phyloP scores from a whole-genome alignment of 2,113 vertebrate species.

The Centropristis striata region DNA sequence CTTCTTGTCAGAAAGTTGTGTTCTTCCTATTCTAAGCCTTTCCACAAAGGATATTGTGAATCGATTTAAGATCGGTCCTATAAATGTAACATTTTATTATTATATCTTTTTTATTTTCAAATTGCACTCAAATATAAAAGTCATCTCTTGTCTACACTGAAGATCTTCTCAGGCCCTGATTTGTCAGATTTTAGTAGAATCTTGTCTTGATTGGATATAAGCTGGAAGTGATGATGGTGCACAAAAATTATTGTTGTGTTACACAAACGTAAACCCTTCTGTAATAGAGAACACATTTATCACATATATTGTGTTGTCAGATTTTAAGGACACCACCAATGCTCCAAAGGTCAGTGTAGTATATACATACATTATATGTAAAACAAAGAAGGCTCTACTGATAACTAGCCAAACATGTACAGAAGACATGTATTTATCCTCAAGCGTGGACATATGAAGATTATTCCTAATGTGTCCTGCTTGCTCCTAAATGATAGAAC shows the following conservation, averaged over 20 bases:
- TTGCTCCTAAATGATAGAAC: constrained; percentile 1
- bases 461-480: neutral
- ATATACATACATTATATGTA: neutral
- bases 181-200: neutral
- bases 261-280: neutral
- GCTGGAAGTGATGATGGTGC: neutral
- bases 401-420: neutral
- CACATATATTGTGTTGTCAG: neutral
- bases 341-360: neutral
- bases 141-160: neutral
- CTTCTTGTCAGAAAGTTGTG: neutral
- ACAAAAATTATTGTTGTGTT: neutral
- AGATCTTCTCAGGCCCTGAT: neutral
- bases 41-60: neutral
- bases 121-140: neutral
- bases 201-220: neutral
- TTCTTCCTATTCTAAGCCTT: constrained; percentile 2
- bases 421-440: neutral
- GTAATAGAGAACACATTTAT: neutral
- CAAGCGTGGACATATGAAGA: neutral
- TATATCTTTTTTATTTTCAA: neutral
- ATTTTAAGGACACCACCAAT: neutral
- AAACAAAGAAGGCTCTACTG: neutral
- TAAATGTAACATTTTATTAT: neutral
- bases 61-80: neutral